These are phyloP conservation scores for Peromyscus eremicus DNA, from an alignment of 2,797 vertebrate genomes.

Conservation along the genomic window DNA sequence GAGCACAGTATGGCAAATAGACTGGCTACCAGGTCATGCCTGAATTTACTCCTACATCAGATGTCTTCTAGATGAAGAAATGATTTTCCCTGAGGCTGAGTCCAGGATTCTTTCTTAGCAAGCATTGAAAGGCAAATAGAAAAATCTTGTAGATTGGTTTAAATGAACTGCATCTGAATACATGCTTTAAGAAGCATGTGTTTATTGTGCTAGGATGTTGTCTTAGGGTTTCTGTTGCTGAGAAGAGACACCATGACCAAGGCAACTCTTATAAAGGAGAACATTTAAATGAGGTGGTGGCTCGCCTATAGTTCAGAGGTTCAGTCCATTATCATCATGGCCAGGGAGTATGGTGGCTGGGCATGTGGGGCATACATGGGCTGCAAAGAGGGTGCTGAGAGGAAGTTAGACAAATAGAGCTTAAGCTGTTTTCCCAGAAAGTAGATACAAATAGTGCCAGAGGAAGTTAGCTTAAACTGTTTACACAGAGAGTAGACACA, in stretches of 20 bases:
- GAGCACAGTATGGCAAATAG: background rate
- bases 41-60: background rate
- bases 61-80: slow-evolving; percentile 4
- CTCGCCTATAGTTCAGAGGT: background rate
- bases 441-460: no score
- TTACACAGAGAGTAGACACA: no score
- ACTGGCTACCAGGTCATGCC: background rate
- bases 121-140: slow-evolving; percentile 1
- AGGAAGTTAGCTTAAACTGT: no score
- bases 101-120: background rate
- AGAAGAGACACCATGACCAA: background rate
- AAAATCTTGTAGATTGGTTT: background rate
- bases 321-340: background rate
- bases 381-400: no score
- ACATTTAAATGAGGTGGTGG: background rate
- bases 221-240: background rate
- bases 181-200: background rate
- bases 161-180: slow-evolving; percentile 24
- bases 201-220: background rate
- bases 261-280: background rate
- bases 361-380: no score
- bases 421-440: no score
- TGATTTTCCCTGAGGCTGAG: background rate
- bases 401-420: no score
- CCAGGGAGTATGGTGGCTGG: background rate